Conservation (phyloP, 2,888 invertebrate genomes). For the Caradrina clavipalpis region DNA sequence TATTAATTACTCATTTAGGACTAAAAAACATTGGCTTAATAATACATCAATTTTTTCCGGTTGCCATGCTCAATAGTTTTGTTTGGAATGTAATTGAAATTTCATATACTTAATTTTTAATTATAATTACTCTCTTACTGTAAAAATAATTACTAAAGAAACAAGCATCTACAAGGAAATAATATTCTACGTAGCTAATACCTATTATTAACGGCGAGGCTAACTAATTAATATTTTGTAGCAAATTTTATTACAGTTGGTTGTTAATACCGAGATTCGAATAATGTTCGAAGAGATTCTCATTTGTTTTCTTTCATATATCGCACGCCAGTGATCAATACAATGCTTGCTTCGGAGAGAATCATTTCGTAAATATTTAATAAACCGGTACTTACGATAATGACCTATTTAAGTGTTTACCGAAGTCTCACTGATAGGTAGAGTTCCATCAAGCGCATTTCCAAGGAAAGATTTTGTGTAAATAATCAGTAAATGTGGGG, state of each 20-base stretch:
- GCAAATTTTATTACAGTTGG: conserved; percentile 4
- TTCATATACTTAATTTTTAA: background rate
- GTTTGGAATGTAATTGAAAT: background rate
- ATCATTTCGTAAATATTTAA: background rate
- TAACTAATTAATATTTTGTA: conserved; percentile 5
- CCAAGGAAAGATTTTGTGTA: background rate
- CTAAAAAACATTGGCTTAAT: too few species aligned
- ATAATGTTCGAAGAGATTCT: background rate
- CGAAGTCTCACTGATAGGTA: background rate
- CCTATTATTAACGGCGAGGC: conserved; percentile 17
- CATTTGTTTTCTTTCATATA: conserved; percentile 21
- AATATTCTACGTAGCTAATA: background rate
- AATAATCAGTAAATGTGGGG: background rate
- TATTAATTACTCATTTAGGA: background rate
- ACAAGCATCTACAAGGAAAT: conserved; percentile 15
- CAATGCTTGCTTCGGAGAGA: background rate
- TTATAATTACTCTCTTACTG: background rate
- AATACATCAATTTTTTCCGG: too few species aligned
- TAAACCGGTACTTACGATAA: background rate
- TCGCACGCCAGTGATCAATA: background rate
- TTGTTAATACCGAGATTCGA: background rate
- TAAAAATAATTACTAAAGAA: conserved; percentile 1
- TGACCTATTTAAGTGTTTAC: background rate
- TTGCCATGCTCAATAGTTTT: background rate
- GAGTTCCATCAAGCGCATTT: too few species aligned